These are phyloP conservation scores for Nycticryphes semicollaris DNA, from an alignment of 2,113 vertebrate genomes.

Conservation along the genomic window DNA sequence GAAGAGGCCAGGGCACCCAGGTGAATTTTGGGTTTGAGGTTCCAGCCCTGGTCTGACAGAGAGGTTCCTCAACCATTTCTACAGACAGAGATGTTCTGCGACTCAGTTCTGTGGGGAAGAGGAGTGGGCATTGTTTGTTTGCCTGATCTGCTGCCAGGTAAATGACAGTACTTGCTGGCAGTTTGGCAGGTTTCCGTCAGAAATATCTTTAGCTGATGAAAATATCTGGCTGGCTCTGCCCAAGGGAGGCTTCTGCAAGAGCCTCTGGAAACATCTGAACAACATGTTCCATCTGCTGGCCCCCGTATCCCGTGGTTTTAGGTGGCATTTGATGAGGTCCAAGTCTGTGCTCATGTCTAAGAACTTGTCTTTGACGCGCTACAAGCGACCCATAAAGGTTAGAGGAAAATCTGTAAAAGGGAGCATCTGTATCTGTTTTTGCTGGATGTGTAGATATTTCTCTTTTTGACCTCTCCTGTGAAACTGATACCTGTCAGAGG, in stretches of 20 bases:
- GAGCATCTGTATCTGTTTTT: not conserved
- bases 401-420: not conserved
- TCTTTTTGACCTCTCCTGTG: not conserved
- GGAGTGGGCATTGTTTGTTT: not conserved
- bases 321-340: not conserved
- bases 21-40: not conserved
- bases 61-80: not conserved
- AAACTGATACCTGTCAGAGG: not conserved
- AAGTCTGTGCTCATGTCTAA: not conserved
- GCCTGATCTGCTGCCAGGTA: not conserved
- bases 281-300: not conserved
- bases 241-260: not conserved
- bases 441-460: not conserved
- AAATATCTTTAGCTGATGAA: not conserved
- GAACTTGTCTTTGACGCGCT: not conserved
- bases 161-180: not conserved
- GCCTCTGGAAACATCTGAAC: not conserved
- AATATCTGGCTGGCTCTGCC: not conserved
- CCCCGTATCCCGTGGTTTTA: not conserved
- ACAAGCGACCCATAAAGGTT: not conserved
- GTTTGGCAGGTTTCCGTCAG: not conserved
- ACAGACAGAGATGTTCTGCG: not conserved
- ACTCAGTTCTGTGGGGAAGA: accelerated
- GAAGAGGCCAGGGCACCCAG: not conserved
- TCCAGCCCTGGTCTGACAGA: not conserved